Evolutionary conservation across 2,797 vertebrate species (phyloP), one percentile per base, ranked within the genome.

Genomic region (Cuniculus paca): DNA sequence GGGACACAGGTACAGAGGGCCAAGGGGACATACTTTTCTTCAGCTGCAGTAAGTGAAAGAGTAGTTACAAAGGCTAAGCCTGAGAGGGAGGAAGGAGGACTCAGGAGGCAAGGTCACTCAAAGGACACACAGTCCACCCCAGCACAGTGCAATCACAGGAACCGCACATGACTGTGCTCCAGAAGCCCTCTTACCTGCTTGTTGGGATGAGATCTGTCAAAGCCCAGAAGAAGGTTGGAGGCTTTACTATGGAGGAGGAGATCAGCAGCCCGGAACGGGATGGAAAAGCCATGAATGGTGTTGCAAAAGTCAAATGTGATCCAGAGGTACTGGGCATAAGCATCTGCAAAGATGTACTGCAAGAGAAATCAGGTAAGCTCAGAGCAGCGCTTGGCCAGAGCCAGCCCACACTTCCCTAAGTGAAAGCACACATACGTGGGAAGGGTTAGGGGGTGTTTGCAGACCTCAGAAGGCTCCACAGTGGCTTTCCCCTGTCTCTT

Each of bases 341-440:
- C 99, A 0, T 99, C 99, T 0, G 99, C 99, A 3, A 99, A 99
- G 93, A 99, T 99, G 91, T 99, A 99, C 99, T 99, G 98, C 74
- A 81, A 48, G 88, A 81, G 58, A 80, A 45, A 84, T 36, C 19
- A 50, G 0, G 12, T 0, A n/a, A 26, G 61, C 52, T 90, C 75
- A 89, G 92, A 61, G 85, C 14, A 14, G 91, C 13, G 3, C 34
- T 56, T 17, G 28, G 56, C 65, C 39, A 19, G 0, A 0, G 56
- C 84, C 19, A 24, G 77, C 2, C 3, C 17, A 31, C 45, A 0
- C 52, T 5, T 5, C 34, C 48, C 48, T 28, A 54, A 34, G 31
- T 8, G 0, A 34, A 1, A 68, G 77, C 5, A 0, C 60, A 52
- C 8, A 3, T 16, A 6, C 20, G 14, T 28, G 16, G 28, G 45